A percentile compares a stretch with the other conserved stretches of the same genome.
Conservation (phyloP, 1,140 invertebrate species). For the Brachionus rubens region DNA sequence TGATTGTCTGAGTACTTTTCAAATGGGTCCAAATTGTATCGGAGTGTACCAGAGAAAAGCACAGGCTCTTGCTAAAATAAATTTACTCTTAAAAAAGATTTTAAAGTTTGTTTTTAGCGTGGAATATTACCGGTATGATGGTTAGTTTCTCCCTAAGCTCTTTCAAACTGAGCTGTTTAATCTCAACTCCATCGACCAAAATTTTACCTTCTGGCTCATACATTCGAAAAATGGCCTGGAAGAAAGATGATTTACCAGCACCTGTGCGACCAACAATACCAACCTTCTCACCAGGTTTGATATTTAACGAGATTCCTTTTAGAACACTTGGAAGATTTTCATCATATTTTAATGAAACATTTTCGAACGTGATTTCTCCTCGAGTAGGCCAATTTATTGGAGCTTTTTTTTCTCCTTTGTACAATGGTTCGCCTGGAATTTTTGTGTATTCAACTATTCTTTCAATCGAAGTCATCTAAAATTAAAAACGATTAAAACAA, state of each 20-base stretch:
- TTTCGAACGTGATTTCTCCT: conserved; percentile 34
- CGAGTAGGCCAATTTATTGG: conserved; percentile 33
- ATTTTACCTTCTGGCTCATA: conserved; percentile 63
- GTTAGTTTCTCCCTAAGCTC: conserved; percentile 71
- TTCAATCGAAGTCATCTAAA: conserved; percentile 36
- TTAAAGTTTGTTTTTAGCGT: conserved; percentile 64
- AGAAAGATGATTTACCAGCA: conserved; percentile 83
- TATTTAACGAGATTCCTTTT: conserved; percentile 20
- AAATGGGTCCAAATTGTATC: conserved; percentile 56
- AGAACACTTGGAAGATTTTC: conserved; percentile 24
- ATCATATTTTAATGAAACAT: conserved; percentile 44
- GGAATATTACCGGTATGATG: conserved; percentile 71
- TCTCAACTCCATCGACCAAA: conserved; percentile 69
- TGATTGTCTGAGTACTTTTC: conserved; percentile 50
- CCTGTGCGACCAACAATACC: conserved; percentile 79
- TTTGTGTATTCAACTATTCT: conserved; percentile 42
- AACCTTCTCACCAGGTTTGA: conserved; percentile 55
- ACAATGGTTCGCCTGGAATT: conserved; percentile 40
- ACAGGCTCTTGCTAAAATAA: conserved; percentile 54
- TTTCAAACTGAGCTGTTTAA: conserved; percentile 67
- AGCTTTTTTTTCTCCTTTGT: conserved; percentile 49
- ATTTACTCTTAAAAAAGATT: not conserved
- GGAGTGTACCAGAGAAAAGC: conserved; percentile 60
- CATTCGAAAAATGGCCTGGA: conserved; percentile 63
- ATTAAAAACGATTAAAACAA: too few species aligned